phyloP scores from a whole-genome alignment of 2,888 invertebrate species.

The Panzeria rudis region DNA sequence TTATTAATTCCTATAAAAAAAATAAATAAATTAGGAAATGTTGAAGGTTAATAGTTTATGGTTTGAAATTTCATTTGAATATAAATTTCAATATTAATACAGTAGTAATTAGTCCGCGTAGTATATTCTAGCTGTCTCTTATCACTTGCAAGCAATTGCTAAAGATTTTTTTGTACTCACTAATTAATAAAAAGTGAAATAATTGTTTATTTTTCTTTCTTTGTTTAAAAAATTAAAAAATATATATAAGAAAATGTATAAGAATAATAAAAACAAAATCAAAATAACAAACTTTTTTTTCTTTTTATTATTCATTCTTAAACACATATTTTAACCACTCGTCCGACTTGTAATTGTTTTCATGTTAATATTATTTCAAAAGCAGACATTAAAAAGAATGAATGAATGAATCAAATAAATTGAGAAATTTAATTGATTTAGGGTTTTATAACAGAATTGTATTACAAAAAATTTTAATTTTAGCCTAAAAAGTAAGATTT shows the following conservation, averaged over 20 bases:
- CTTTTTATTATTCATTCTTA: conserved; percentile 58
- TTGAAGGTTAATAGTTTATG: conserved; percentile 2
- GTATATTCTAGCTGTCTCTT: conserved; percentile 3
- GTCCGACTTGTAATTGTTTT: conserved; percentile 68
- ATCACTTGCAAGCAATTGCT: conserved; percentile 8
- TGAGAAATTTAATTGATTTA: not conserved
- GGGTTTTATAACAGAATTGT: too few relatives aligned
- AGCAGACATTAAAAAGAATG: not conserved
- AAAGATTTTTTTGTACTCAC: conserved; percentile 22
- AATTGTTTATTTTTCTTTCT: conserved; percentile 49
- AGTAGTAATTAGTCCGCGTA: not conserved
- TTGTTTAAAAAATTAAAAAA: conserved; percentile 27
- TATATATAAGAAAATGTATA: conserved; percentile 21
- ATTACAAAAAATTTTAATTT: too few relatives aligned
- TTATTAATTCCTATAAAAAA: not conserved
- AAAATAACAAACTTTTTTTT: conserved; percentile 35
- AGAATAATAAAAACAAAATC: conserved; percentile 55
- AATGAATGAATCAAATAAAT: not conserved
- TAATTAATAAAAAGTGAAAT: conserved; percentile 38
- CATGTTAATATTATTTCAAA: conserved; percentile 48
- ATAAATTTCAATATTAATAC: not conserved
- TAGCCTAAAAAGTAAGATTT: too few relatives aligned
- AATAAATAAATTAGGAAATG: not conserved
- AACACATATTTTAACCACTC: conserved; percentile 53
- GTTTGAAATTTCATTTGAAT: conserved; percentile 11